Evolutionary conservation across 2,797 vertebrate genomes (phyloP), one percentile per base, ranked within the genome.

Genomic region (Euphonia xanthogaster): DNA sequence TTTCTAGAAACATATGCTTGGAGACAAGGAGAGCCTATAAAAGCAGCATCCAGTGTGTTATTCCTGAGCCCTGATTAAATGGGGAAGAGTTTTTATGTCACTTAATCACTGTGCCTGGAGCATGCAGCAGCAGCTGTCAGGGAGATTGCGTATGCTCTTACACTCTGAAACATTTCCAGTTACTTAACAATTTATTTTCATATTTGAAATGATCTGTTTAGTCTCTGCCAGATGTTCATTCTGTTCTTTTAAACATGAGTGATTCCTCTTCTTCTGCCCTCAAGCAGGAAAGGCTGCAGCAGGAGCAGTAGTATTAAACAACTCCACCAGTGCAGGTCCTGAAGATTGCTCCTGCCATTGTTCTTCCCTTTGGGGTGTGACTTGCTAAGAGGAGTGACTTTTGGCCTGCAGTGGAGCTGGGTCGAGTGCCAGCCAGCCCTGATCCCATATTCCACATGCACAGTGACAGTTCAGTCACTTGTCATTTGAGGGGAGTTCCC

Each of bases 111-210:
- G 0, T 54, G 81, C 54, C 62, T 93, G 84, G 50, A 80, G 28
- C 24, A 10, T 62, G 50, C 78, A 83, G 81, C 68, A 90, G 14
- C 75, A 86, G 68, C 86, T 88, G 48, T 74, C 51, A 6, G 74
- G 63, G 78, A 39, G 44, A 44, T 51, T 84, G 61, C 1, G 0
- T 78, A 12, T 62, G 58, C 42, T 61, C 28, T 90, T 86, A 68
- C 33, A 63, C 67, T 87, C 87, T 79, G 72, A 96, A 93, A 48
- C 33, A 57, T 86, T 96, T 92, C 80, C 67, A 90, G 57, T 88
- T 74, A 48, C 57, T 92, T 76, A 66, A 66, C 45, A 68, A 78
- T 72, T 85, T 76, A 39, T 48, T 91, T 94, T 92, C 70, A 30
- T 79, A 3, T 51, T 28, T 77, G 28, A 74, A 93, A 72, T 42